Conservation (phyloP, 2,888 invertebrate species). For the Aphrophora alni region DNA sequence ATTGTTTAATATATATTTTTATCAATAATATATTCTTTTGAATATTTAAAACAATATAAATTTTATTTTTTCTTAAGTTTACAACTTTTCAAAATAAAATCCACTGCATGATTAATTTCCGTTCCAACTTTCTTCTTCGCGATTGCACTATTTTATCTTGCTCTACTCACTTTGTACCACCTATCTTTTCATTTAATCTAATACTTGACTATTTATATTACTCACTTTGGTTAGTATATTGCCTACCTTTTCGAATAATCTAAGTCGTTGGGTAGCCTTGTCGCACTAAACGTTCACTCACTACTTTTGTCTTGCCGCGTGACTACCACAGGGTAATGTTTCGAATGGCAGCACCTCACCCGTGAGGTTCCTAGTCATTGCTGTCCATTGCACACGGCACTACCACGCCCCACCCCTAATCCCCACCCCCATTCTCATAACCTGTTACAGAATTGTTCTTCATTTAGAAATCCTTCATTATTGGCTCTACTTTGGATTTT, state of each 20-base stretch:
- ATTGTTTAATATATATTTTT: too few species aligned
- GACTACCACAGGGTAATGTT: constrained; percentile 26
- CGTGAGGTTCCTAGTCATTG: constrained; percentile 25
- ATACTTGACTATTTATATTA: too few species aligned
- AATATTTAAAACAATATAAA: too few species aligned
- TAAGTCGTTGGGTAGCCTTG: constrained; percentile 3
- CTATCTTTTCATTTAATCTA: too few species aligned
- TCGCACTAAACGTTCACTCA: constrained; percentile 20
- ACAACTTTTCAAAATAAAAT: too few species aligned
- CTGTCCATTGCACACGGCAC: constrained; percentile 30
- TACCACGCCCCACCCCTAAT: neutral
- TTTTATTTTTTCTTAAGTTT: too few species aligned
- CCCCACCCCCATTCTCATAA: neutral
- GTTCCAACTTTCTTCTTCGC: too few species aligned
- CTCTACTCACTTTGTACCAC: too few species aligned
- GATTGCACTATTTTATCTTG: neutral
- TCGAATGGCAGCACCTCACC: constrained; percentile 21
- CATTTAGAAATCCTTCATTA: constrained; percentile 35
- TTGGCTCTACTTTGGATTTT: constrained; percentile 16
- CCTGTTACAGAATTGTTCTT: constrained; percentile 33
- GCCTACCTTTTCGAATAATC: constrained; percentile 32
- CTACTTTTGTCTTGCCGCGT: constrained; percentile 14
- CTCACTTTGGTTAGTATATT: too few species aligned
- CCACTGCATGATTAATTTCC: neutral
- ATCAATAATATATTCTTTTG: too few species aligned